Evolutionary conservation across 2,113 vertebrate genomes (phyloP).

Genomic region (Cettia cetti): DNA sequence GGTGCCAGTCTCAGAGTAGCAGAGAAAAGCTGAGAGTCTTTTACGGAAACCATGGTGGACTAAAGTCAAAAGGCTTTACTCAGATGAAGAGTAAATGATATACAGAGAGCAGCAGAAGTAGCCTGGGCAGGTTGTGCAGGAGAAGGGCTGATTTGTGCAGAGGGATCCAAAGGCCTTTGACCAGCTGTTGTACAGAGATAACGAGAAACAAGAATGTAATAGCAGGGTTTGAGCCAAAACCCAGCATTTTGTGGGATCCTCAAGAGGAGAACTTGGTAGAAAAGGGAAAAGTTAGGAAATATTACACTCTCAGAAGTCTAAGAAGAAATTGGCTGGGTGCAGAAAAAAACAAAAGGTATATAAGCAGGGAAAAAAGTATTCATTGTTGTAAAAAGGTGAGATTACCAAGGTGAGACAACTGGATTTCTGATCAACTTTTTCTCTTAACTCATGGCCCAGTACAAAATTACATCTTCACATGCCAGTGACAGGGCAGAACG

Average conservation of each 20-base stretch:
- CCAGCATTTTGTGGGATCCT: background rate
- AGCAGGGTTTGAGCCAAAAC: background rate
- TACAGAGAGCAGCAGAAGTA: background rate
- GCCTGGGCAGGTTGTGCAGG: background rate
- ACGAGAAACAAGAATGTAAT: background rate
- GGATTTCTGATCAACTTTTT: background rate
- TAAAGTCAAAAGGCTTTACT: background rate
- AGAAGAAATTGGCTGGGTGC: background rate
- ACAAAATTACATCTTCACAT: background rate
- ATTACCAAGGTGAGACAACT: background rate
- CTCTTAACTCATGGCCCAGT: background rate
- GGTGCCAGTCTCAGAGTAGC: background rate
- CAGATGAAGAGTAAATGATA: background rate
- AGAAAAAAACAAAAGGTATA: background rate
- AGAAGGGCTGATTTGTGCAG: background rate
- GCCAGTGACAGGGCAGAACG: background rate
- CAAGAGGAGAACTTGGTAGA: background rate
- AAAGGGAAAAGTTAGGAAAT: background rate
- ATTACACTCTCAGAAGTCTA: background rate
- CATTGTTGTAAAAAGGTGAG: background rate
- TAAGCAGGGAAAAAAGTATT: background rate
- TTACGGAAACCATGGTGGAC: background rate
- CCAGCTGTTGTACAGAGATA: background rate
- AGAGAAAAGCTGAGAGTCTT: background rate
- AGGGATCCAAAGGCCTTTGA: background rate